phyloP scores from a whole-genome alignment of 2,797 vertebrate species.

The Antrozous pallidus region DNA sequence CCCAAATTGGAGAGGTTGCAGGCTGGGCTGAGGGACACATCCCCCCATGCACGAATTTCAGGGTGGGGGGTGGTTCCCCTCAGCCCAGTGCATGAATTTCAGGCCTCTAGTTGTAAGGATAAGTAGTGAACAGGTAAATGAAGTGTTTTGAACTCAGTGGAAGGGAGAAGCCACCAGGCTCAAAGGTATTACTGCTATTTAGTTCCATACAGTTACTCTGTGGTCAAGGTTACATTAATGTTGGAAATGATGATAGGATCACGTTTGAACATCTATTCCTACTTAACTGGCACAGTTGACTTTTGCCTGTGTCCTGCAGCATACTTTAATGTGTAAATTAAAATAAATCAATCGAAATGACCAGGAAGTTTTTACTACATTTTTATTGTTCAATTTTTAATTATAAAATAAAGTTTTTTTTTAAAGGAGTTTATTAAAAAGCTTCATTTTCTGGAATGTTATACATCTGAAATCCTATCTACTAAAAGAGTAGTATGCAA shows the following conservation, averaged over 20 bases:
- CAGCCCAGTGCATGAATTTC: no score
- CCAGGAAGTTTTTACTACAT: slow-evolving; percentile 13
- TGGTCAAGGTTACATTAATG: slow-evolving; percentile 51
- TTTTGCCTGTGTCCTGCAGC: slow-evolving; percentile 31
- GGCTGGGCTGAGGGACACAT: no score
- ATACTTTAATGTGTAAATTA: slow-evolving; percentile 29
- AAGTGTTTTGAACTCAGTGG: neutral
- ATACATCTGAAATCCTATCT: slow-evolving; percentile 70
- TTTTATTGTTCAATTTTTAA: slow-evolving; percentile 20
- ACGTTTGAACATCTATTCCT: slow-evolving; percentile 38
- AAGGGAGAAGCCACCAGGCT: neutral
- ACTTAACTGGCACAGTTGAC: neutral
- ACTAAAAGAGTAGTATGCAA: no score
- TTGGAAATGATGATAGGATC: slow-evolving; percentile 39
- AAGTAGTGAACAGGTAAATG: neutral
- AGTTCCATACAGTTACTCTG: neutral
- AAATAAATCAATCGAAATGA: slow-evolving; percentile 23
- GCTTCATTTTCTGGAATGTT: slow-evolving; percentile 66
- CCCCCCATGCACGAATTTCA: no score
- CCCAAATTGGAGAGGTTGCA: no score
- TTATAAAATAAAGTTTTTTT: slow-evolving; percentile 37
- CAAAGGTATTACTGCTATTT: neutral
- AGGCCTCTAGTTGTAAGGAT: neutral
- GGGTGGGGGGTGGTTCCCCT: no score
- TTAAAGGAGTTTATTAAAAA: slow-evolving; percentile 69